These are phyloP conservation scores for Daubentonia madagascariensis DNA, from an alignment of 2,113 vertebrate genomes.

Conservation along the genomic window DNA sequence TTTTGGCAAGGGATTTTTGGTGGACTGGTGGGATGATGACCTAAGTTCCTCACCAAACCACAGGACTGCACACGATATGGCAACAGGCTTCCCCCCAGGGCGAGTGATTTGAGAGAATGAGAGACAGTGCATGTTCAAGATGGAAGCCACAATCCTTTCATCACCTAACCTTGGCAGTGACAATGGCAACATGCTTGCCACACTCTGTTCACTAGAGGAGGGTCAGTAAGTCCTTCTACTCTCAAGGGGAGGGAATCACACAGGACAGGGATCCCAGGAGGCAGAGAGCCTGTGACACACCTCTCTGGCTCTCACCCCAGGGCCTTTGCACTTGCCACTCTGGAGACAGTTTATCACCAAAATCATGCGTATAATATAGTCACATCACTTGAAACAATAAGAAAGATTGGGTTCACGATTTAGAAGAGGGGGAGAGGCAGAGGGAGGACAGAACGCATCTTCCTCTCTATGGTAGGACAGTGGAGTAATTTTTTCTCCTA, in stretches of 20 bases:
- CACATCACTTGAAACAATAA: background rate
- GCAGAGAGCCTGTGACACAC: too few species aligned
- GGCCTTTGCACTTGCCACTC: too few species aligned
- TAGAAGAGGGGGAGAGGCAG: background rate
- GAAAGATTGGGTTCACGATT: background rate
- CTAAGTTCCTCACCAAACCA: fast-evolving
- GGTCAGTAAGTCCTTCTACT: too few species aligned
- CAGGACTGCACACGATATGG: fast-evolving
- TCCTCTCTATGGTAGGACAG: background rate
- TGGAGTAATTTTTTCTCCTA: background rate
- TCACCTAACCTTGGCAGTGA: background rate
- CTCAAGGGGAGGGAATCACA: background rate
- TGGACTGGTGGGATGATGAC: fast-evolving
- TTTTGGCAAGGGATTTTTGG: background rate
- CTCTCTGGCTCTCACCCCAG: too few species aligned
- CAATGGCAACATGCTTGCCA: fast-evolving
- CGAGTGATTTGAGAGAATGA: background rate
- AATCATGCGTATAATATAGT: fast-evolving
- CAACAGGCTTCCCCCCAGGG: background rate
- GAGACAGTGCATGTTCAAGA: fast-evolving
- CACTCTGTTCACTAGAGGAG: background rate
- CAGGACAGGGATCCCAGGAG: too few species aligned
- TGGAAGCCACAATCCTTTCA: background rate
- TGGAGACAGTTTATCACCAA: background rate
- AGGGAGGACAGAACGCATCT: background rate